Percentiles rank a stretch among this genome's conserved stretches.
These are phyloP conservation scores for Drosophila cognata DNA, from an alignment of 2,888 invertebrate species.

Conservation along the genomic window DNA sequence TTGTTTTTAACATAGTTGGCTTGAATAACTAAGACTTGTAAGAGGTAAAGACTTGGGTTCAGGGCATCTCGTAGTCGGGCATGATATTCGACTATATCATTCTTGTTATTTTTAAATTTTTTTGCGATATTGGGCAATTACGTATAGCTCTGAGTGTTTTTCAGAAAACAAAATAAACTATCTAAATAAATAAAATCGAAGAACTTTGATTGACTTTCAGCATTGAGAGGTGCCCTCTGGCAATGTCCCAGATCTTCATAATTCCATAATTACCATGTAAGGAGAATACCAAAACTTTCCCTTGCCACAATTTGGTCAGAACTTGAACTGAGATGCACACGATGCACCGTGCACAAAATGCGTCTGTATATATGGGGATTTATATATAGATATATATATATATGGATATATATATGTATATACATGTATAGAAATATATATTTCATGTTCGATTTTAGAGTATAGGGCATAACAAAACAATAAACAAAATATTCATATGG, in stretches of 20 bases:
- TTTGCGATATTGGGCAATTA: conserved; percentile 29
- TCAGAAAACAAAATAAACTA: conserved; percentile 51
- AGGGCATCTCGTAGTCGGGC: neutral
- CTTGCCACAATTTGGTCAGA: too few relatives aligned
- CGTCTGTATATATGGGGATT: neutral
- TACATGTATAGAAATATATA: conserved; percentile 31
- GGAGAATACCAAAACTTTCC: neutral
- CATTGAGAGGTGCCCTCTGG: neutral
- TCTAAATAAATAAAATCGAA: conserved; percentile 32
- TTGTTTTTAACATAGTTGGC: neutral
- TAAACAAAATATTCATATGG: conserved; percentile 32
- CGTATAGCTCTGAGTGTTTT: conserved; percentile 45
- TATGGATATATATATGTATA: neutral
- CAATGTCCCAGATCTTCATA: neutral
- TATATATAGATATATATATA: neutral
- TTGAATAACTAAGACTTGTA: neutral
- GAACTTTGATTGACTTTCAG: neutral
- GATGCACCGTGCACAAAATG: neutral
- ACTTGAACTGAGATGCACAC: too few relatives aligned
- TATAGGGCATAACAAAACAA: conserved; percentile 42
- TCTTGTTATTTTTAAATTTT: neutral
- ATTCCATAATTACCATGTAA: too few relatives aligned
- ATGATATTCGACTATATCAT: neutral
- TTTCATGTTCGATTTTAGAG: conserved; percentile 31
- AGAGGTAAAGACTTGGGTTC: conserved; percentile 3